Conservation (phyloP, 2,888 invertebrate species). For the Allygus modestus region DNA sequence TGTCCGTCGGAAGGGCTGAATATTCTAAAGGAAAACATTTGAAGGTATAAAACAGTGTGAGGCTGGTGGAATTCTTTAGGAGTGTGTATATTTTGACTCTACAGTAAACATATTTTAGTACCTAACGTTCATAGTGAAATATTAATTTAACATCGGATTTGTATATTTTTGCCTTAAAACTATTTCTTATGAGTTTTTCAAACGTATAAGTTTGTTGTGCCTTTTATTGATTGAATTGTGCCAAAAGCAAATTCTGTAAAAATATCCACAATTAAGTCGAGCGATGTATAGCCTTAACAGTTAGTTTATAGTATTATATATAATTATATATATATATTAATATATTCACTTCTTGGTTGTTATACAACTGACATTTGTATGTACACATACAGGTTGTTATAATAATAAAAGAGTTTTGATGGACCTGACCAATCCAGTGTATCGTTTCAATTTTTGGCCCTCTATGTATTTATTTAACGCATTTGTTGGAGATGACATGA, state of each 20-base stretch:
- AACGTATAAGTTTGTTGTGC: slow-evolving; percentile 45
- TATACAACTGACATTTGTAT: slow-evolving; percentile 57
- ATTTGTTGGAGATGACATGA: no score
- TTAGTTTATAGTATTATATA: slow-evolving; percentile 58
- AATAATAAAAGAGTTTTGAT: slow-evolving; percentile 39
- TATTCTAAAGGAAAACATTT: slow-evolving; percentile 29
- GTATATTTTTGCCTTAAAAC: slow-evolving; percentile 5
- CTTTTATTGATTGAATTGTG: slow-evolving; percentile 53
- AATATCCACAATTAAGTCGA: slow-evolving; percentile 56
- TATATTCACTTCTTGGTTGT: slow-evolving; percentile 60
- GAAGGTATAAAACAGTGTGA: background rate
- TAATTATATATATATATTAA: slow-evolving; percentile 50
- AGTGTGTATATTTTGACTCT: background rate
- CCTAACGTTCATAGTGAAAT: background rate
- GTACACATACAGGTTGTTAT: slow-evolving; percentile 59
- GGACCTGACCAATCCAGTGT: slow-evolving; percentile 30
- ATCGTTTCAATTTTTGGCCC: background rate
- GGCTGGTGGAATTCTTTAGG: background rate
- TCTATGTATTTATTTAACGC: no score
- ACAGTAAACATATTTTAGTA: background rate
- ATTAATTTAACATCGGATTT: background rate
- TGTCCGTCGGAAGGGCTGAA: slow-evolving; percentile 39
- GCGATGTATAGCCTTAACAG: slow-evolving; percentile 50
- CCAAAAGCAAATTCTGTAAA: slow-evolving; percentile 49
- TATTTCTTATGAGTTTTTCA: slow-evolving; percentile 2